Evolutionary conservation across 1,140 invertebrate species (phyloP).

Genomic region (Micrasema longulum): DNA sequence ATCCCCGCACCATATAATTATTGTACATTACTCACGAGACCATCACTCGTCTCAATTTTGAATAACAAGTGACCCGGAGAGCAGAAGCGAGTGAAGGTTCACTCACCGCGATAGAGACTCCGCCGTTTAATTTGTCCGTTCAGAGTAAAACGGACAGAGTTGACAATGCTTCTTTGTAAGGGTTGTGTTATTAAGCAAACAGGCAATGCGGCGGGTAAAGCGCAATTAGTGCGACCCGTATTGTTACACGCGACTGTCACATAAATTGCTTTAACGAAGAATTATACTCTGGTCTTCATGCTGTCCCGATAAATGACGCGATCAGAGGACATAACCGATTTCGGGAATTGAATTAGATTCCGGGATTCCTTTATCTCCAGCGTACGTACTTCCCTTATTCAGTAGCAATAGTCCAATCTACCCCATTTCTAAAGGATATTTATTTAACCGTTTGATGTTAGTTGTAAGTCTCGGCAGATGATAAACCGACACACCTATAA

Average conservation of each 20-base stretch:
- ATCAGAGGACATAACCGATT: conserved; percentile 29
- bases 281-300: conserved; percentile 19
- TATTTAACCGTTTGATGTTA: conserved; percentile 20
- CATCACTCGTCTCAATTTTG: conserved; percentile 35
- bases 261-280: conserved; percentile 29
- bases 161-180: conserved; percentile 41
- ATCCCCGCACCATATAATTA: conserved; percentile 48
- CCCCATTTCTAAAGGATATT: conserved; percentile 11
- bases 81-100: conserved; percentile 26
- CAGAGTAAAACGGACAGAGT: conserved; percentile 10
- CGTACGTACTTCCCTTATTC: background rate
- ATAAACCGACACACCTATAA: conserved; percentile 25
- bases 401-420: conserved; percentile 10
- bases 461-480: background rate
- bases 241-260: conserved; percentile 35
- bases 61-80: conserved; percentile 37
- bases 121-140: conserved; percentile 34
- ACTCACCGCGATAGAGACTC: conserved; percentile 18
- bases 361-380: conserved; percentile 10
- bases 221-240: conserved; percentile 35
- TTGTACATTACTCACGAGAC: conserved; percentile 47
- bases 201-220: conserved; percentile 28
- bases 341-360: conserved; percentile 24
- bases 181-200: conserved; percentile 33
- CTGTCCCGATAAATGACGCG: conserved; percentile 28